These are phyloP conservation scores for Andrena dorsata DNA, from an alignment of 2,888 invertebrate genomes.

Conservation along the genomic window DNA sequence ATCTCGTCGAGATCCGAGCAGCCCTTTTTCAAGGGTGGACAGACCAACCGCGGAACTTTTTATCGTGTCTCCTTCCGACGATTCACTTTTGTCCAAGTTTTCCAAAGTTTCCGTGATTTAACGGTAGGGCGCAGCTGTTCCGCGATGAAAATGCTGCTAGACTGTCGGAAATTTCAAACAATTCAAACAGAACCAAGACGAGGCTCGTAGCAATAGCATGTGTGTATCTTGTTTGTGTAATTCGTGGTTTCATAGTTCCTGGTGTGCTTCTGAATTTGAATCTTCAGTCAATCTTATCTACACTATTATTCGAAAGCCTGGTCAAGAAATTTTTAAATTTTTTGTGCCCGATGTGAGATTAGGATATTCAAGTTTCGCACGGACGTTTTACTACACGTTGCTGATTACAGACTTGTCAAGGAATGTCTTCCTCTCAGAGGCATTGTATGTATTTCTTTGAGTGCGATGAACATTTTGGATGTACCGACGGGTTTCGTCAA, in stretches of 20 bases:
- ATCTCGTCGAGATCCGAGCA: constrained; percentile 19
- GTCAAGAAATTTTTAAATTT: too few relatives aligned
- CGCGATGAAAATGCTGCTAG: not conserved
- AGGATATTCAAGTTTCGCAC: too few relatives aligned
- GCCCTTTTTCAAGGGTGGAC: constrained; percentile 23
- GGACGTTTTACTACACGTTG: too few relatives aligned
- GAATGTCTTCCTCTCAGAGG: too few relatives aligned
- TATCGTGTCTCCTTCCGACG: constrained; percentile 5
- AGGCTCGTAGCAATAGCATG: not conserved
- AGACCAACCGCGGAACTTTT: constrained; percentile 21
- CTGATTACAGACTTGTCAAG: too few relatives aligned
- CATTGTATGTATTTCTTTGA: too few relatives aligned
- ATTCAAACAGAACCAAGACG: not conserved
- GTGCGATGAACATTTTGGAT: too few relatives aligned
- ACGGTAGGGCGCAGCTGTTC: constrained; percentile 18
- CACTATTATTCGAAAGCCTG: too few relatives aligned
- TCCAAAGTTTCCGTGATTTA: constrained; percentile 26
- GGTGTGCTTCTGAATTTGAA: too few relatives aligned
- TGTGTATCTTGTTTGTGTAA: constrained; percentile 5
- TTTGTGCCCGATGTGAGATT: too few relatives aligned
- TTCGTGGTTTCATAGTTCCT: not conserved
- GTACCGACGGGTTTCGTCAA: too few relatives aligned
- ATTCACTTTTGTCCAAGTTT: constrained; percentile 17
- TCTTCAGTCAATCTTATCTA: too few relatives aligned
- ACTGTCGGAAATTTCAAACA: not conserved